These are phyloP conservation scores for Diarsia dahlii DNA, from an alignment of 2,888 invertebrate genomes.

Conservation along the genomic window DNA sequence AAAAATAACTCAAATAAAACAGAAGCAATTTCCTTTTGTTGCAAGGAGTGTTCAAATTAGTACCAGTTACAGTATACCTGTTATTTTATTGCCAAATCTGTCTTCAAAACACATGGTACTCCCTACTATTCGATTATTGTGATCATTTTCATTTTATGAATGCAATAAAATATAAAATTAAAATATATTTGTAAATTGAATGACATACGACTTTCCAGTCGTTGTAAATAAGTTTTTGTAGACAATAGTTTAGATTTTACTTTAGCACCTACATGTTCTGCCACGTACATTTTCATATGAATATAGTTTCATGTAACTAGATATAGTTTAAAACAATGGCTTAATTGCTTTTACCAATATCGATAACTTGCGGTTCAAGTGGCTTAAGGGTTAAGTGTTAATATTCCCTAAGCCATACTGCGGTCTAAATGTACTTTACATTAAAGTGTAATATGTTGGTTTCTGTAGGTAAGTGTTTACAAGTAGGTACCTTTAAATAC, in stretches of 20 bases:
- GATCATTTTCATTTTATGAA: conserved; percentile 6
- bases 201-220: background rate
- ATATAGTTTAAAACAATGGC: background rate
- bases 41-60: background rate
- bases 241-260: background rate
- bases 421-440: background rate
- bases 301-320: background rate
- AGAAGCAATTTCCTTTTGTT: background rate
- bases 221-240: background rate
- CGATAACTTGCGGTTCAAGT: conserved; percentile 19
- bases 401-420: background rate
- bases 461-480: background rate
- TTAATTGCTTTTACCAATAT: background rate
- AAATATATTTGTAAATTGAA: background rate
- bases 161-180: background rate
- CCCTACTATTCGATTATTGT: background rate
- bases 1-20: background rate
- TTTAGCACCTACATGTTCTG: background rate
- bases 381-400: background rate
- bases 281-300: background rate
- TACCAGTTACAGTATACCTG: background rate
- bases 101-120: too few species aligned
- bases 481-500: background rate
- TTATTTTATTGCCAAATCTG: conserved; percentile 6
- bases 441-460: too few species aligned